phyloP scores from a whole-genome alignment of 2,888 invertebrate genomes.

The Diogma glabrata region DNA sequence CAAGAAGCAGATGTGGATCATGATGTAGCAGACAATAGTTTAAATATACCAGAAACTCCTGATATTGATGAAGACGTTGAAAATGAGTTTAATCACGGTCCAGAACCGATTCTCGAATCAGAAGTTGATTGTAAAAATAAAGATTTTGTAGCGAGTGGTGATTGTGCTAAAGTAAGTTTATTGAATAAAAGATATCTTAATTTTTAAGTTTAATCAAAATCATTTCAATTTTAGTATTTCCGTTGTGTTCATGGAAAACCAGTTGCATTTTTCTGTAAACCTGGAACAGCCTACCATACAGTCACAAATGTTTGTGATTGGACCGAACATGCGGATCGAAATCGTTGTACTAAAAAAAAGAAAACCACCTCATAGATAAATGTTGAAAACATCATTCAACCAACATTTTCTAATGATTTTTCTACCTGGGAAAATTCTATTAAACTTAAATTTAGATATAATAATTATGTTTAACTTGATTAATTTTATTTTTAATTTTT shows the following conservation, averaged over 20 bases:
- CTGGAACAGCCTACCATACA: constrained; percentile 64
- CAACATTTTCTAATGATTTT: background rate
- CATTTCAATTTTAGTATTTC: constrained; percentile 57
- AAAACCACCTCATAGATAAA: too few relatives aligned
- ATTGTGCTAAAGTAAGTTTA: constrained; percentile 43
- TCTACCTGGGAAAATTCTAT: constrained; percentile 6
- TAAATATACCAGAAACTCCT: constrained; percentile 13
- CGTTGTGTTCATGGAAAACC: constrained; percentile 72
- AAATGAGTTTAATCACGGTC: constrained; percentile 21
- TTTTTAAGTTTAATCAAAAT: constrained; percentile 11
- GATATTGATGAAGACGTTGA: constrained; percentile 17
- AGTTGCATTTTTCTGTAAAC: constrained; percentile 57
- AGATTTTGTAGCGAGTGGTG: constrained; percentile 45
- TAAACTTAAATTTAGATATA: background rate
- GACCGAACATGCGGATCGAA: constrained; percentile 58
- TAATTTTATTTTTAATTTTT: background rate
- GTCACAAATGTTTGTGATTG: constrained; percentile 65
- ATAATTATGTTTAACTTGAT: constrained; percentile 5
- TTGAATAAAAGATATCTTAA: background rate
- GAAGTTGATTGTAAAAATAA: constrained; percentile 38
- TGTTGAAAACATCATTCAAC: background rate
- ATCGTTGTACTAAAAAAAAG: constrained; percentile 27
- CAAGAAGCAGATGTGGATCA: constrained; percentile 2
- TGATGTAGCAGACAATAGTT: background rate
- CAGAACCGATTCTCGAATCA: constrained; percentile 33